These are phyloP conservation scores for Brachyhypopomus gauderio DNA, from an alignment of 2,113 vertebrate species.

Conservation along the genomic window DNA sequence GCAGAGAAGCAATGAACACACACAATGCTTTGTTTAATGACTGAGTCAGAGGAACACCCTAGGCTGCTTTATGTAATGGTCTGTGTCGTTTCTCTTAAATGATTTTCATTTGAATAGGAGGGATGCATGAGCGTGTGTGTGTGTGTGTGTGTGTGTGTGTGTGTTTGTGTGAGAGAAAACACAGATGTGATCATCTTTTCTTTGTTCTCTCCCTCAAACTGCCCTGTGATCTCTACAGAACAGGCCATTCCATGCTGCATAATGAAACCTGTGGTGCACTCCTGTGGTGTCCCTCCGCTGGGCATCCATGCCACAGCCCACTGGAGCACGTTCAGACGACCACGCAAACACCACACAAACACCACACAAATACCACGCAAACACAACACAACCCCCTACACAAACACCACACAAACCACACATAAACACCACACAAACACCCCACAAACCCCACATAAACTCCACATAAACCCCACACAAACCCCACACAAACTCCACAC, in stretches of 20 bases:
- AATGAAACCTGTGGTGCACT: conserved; percentile 20
- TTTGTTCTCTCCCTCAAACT: conserved; percentile 21
- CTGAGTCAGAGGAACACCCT: neutral
- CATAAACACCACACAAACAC: too few species aligned
- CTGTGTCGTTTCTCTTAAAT: conserved; percentile 2
- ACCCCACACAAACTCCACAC: too few species aligned
- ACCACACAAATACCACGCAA: too few species aligned
- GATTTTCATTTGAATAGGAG: neutral
- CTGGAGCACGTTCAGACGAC: neutral
- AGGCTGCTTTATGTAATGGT: conserved; percentile 14
- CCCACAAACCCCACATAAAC: too few species aligned
- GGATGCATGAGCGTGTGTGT: neutral
- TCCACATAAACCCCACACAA: too few species aligned
- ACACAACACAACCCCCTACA: too few species aligned
- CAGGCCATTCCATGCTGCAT: neutral
- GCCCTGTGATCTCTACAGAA: conserved; percentile 30
- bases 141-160: neutral
- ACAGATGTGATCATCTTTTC: neutral
- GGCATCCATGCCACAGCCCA: neutral
- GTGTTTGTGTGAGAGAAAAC: neutral
- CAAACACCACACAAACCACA: too few species aligned
- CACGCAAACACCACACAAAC: too few species aligned
- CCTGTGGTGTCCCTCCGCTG: neutral
- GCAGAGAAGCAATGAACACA: neutral
- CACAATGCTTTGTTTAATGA: conserved; percentile 9